Percentiles rank a stretch among this genome's conserved stretches.
Evolutionary conservation across 1,140 invertebrate genomes (phyloP).

Genomic region (Contarinia nasturtii): DNA sequence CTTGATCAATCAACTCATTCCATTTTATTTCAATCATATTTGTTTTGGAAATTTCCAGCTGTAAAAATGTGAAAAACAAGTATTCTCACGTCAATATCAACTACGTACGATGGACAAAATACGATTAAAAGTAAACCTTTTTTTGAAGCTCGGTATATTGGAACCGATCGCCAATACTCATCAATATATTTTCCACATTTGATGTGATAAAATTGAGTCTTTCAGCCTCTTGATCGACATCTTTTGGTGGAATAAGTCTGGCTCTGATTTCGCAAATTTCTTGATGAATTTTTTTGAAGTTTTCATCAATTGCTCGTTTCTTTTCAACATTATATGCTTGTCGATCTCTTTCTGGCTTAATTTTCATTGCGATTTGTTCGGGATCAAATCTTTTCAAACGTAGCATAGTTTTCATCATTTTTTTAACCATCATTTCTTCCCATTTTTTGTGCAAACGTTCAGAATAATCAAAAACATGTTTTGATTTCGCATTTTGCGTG

Average conservation of each 20-base stretch:
- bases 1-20: too few species aligned
- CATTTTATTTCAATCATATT: too few species aligned
- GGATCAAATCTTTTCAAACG: conserved; percentile 19
- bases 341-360: conserved; percentile 18
- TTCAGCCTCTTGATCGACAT: conserved; percentile 9
- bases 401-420: conserved; percentile 19
- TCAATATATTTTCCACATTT: too few species aligned
- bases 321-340: conserved; percentile 16
- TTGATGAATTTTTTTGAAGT: conserved; percentile 11
- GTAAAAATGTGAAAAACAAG: too few species aligned
- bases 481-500: neutral
- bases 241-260: conserved; percentile 14
- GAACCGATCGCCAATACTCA: too few species aligned
- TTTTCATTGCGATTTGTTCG: conserved; percentile 17
- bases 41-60: too few species aligned
- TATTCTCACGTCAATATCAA: too few species aligned
- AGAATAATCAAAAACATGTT: conserved; percentile 1
- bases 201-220: too few species aligned
- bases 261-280: conserved; percentile 14
- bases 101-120: too few species aligned
- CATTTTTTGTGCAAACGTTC: conserved; percentile 9
- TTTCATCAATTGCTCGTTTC: conserved; percentile 13
- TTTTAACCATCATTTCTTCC: conserved; percentile 19
- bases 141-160: too few species aligned
- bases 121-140: too few species aligned